Conservation (phyloP, 2,888 invertebrate species). For the Apotomis capreana region DNA sequence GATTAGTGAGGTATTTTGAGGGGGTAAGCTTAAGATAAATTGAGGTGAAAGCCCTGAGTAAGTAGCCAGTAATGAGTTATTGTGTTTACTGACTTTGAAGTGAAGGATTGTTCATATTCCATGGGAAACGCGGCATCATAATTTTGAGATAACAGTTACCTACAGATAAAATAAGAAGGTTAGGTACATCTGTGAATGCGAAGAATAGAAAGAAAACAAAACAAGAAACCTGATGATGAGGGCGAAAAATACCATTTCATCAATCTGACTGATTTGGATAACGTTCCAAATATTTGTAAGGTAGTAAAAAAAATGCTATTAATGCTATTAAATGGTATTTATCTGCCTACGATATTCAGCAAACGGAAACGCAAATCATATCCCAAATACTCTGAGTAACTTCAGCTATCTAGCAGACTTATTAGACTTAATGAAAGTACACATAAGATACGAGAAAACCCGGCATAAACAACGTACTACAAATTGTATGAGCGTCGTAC, state of each 20-base stretch:
- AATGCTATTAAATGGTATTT: too few species aligned
- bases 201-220: background rate
- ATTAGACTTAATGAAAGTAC: constrained; percentile 18
- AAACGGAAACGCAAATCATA: background rate
- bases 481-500: constrained; percentile 26
- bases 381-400: background rate
- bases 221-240: too few species aligned
- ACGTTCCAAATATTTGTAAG: too few species aligned
- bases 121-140: background rate
- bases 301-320: too few species aligned
- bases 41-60: constrained; percentile 23
- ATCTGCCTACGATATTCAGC: background rate
- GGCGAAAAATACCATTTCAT: too few species aligned
- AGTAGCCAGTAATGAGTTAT: constrained; percentile 25
- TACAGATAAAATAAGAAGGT: too few species aligned
- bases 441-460: constrained; percentile 15
- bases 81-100: constrained; percentile 17
- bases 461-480: constrained; percentile 30
- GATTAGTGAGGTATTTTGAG: constrained; percentile 38
- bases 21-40: constrained; percentile 26
- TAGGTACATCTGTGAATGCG: background rate
- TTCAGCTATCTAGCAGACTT: constrained; percentile 1
- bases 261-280: background rate
- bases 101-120: constrained; percentile 6
- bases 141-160: too few species aligned